Base-by-base conservation (phyloP, 2,113 vertebrate genomes). In the Arvicanthis niloticus region DNA sequence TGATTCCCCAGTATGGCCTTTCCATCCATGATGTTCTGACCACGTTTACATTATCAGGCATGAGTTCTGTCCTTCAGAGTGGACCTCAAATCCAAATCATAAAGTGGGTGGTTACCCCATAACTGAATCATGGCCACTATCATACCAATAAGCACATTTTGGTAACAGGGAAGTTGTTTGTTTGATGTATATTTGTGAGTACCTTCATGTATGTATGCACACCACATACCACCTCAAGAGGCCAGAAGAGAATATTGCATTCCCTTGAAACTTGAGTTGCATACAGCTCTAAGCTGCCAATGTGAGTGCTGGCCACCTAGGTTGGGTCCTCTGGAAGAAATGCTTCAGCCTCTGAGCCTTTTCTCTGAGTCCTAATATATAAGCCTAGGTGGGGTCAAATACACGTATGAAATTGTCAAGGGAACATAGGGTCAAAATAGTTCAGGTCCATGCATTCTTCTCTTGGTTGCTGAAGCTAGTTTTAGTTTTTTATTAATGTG, bases 381-480 rank as follows among this genome's bases (percentile, higher is more conserved):
- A 53, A 76, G 89, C 34, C 53, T 84, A 80, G 40, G n/a, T 87
- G 31, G 62, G 22, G 37, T 65, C 76, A 90, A 45, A 37, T 81
- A 88, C 80, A 13, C n/a, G 72, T 91, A 84, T 70, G 77, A 75
- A 87, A 78, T 88, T 87, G n/a, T 56, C 34, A 90, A 65, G 15
- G 26, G 91, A 80, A 70, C 4, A n/a, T 84, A 48, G 9, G 80
- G 29, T 95, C 40, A 62, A 10, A 67, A 76, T 67, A 92, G 1
- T 21, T 68, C 51, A 89, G 7, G 40, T 91, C 68, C 81, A 67
- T 51, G 95, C 77, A 92, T 88, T 93, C 70, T 92, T 93, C 48
- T 93, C 94, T 42, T 91, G 19, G 15, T 76, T 94, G n/a, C 40
- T 70, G 89, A 93, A 92, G n/a, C 42, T 81, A 51, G 31, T 81